Evolutionary conservation across 2,113 vertebrate species (phyloP).

Genomic region (Spheniscus mendiculus): DNA sequence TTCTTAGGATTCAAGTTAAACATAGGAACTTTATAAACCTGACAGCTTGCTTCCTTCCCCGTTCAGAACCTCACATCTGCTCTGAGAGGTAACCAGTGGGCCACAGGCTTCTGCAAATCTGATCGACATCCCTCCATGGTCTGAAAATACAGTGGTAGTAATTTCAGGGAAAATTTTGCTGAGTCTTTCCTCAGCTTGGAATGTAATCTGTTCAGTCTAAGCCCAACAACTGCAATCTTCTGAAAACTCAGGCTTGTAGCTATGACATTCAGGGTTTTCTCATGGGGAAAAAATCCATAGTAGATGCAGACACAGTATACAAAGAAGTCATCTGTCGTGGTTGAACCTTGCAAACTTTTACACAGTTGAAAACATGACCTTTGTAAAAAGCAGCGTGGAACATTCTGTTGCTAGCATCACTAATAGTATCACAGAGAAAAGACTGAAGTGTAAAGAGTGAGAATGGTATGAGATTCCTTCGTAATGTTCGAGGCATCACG

Average conservation of each 20-base stretch:
- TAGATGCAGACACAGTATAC: neutral
- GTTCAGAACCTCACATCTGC: neutral
- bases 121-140: neutral
- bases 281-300: neutral
- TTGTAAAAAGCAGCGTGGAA: neutral
- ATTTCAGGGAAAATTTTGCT: neutral
- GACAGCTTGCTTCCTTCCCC: neutral
- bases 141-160: neutral
- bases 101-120: neutral
- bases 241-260: neutral
- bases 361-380: neutral
- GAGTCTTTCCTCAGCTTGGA: neutral
- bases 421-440: neutral
- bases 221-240: neutral
- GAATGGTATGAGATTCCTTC: neutral
- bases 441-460: rapidly evolving
- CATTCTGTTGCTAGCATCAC: neutral
- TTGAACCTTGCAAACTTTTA: neutral
- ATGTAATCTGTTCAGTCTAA: neutral
- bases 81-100: neutral
- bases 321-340: neutral
- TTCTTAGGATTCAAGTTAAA: neutral
- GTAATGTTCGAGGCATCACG: rapidly evolving
- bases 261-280: neutral
- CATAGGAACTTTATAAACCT: neutral